Conservation (phyloP, 2,113 vertebrate species). For the Nesoenas mayeri region DNA sequence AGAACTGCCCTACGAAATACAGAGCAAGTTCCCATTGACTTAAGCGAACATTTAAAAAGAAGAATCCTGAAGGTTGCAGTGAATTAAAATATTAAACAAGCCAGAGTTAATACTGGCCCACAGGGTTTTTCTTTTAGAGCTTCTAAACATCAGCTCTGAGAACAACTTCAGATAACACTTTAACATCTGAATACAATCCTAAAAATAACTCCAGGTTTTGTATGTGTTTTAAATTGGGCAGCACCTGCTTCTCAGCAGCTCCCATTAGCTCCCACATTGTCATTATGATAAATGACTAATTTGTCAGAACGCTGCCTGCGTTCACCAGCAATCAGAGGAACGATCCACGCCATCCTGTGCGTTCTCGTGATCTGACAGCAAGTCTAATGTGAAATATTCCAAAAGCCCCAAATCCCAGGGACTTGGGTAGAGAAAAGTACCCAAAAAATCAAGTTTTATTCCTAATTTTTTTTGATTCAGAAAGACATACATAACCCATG, state of each 20-base stretch:
- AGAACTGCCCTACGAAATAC: neutral
- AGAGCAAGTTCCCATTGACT: neutral
- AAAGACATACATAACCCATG: neutral
- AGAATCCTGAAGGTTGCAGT: neutral
- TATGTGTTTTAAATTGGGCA: neutral
- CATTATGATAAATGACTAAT: neutral
- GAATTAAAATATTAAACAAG: neutral
- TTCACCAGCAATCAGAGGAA: neutral
- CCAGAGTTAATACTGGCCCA: neutral
- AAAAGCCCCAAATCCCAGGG: neutral
- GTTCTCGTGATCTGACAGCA: neutral
- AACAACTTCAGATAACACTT: neutral
- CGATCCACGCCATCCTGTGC: neutral
- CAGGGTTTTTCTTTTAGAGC: neutral
- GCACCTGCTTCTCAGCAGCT: neutral
- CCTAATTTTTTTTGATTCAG: neutral
- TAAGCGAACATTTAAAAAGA: neutral
- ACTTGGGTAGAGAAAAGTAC: neutral
- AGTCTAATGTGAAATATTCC: neutral
- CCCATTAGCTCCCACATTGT: slow-evolving; percentile 26
- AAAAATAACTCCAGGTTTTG: neutral
- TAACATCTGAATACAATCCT: neutral
- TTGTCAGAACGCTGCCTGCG: neutral
- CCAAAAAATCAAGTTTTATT: neutral
- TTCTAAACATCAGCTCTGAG: neutral